Conservation (phyloP, 2,113 vertebrate species). For the Cyrtonyx montezumae region DNA sequence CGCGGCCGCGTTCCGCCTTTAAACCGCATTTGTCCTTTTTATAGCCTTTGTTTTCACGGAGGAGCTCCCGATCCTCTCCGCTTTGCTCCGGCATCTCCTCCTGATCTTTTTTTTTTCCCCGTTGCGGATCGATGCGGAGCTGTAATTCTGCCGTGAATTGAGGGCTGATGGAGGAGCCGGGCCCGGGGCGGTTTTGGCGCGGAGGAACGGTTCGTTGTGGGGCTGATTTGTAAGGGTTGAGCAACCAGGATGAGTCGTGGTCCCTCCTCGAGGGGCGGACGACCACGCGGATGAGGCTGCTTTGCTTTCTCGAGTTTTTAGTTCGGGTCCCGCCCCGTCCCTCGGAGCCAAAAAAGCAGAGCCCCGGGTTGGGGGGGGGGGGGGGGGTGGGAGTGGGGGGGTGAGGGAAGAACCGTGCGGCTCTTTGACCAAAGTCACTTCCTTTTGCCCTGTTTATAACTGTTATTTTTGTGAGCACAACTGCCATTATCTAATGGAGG, state of each 20-base stretch:
- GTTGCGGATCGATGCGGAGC: neutral
- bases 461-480: neutral
- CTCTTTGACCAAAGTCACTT: constrained; percentile 58
- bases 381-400: neutral
- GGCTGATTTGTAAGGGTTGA: constrained; percentile 57
- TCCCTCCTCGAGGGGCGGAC: constrained; percentile 41
- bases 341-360: neutral
- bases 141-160: neutral
- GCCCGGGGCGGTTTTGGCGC: neutral
- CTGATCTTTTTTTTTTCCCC: neutral
- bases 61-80: constrained; percentile 21
- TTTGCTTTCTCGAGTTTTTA: neutral
- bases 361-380: neutral
- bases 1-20: neutral
- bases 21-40: constrained; percentile 54
- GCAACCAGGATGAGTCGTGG: constrained; percentile 38
- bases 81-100: neutral
- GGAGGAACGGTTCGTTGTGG: neutral
- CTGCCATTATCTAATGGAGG: constrained; percentile 42
- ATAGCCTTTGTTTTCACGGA: constrained; percentile 69
- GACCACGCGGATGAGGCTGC: constrained; percentile 48
- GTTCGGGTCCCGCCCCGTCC: neutral
- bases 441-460: constrained; percentile 52
- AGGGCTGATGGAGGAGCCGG: neutral
- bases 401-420: constrained; percentile 50